phyloP scores from a whole-genome alignment of 2,888 invertebrate genomes.

The Sicus ferrugineus region DNA sequence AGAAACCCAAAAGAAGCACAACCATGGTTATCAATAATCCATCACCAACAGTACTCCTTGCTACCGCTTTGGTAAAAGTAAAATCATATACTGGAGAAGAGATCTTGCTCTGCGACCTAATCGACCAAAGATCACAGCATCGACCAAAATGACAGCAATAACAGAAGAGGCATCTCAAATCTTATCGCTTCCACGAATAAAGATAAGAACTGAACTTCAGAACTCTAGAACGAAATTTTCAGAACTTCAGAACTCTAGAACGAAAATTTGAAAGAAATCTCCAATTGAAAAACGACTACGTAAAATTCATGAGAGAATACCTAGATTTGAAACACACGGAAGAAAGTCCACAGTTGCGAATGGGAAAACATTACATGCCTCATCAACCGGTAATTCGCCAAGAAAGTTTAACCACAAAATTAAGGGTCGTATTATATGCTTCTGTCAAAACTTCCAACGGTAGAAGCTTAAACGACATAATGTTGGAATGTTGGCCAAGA shows the following conservation, averaged over 20 bases:
- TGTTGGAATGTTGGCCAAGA: conserved; percentile 47
- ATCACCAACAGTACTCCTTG: background rate
- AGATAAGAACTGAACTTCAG: conserved; percentile 16
- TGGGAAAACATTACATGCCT: background rate
- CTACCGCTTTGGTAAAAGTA: background rate
- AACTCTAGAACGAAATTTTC: conserved; percentile 11
- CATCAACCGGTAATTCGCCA: too few relatives aligned
- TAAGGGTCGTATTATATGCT: too few relatives aligned
- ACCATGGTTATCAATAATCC: too few relatives aligned
- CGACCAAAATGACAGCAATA: conserved; percentile 29
- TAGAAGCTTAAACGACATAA: too few relatives aligned
- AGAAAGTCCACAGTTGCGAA: background rate
- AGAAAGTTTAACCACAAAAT: too few relatives aligned
- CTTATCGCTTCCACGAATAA: conserved; percentile 13
- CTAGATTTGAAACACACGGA: background rate
- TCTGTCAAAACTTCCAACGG: too few relatives aligned
- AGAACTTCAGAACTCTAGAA: conserved; percentile 8
- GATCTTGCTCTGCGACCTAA: conserved; percentile 17
- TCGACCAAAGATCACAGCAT: conserved; percentile 25
- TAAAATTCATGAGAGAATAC: background rate
- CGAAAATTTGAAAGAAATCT: conserved; percentile 9
- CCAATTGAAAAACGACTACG: conserved; percentile 13
- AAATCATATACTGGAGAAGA: conserved; percentile 19
- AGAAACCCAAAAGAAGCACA: too few relatives aligned
- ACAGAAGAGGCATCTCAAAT: too few relatives aligned